Evolutionary conservation across 2,888 invertebrate genomes (phyloP), one percentile per base, ranked within the genome.

Genomic region (Orthosia cruda): DNA sequence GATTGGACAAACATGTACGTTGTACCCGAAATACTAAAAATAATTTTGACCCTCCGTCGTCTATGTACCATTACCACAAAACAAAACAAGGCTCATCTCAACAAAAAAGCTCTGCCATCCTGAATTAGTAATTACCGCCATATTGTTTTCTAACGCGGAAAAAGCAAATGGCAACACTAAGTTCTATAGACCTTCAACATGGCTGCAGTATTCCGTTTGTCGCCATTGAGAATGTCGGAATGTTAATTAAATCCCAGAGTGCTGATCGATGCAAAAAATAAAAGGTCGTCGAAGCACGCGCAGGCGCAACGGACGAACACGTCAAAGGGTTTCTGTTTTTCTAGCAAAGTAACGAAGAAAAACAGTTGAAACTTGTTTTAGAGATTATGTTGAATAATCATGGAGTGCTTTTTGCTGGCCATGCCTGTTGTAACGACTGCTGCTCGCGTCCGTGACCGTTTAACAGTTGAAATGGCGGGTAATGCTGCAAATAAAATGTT

Each of bases 241-340:
- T 91, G 84, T 90, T 89, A 90, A 90, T 91, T 89, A 91, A 88
- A 89, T 86, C 87, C 84, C 71, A 61, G 68, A 65, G 78, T 63
- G 64, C n/a, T 80, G 74, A 83, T 83, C 65, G 72, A 74, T 77
- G 91, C 89, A 92, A 94, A 95, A 95, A 94, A 91, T 88, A 89
- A 95, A 95, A 95, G 94, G 94, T 95, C 94, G 93, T 57, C 77
- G 71, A 83, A 91, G 93, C 94, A 93, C 94, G 93, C 93, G 93
- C 94, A 93, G 93, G 93, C 92, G 94, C 83, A 83, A 75, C 83
- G 64, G 67, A 76, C 83, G 67, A 40, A 57, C 82, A 50, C 70
- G 78, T 78, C 74, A 81, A 84, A 83, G 81, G 84, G 84, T 71
- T 57, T 77, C 63, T 40, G 77, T 82, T 82, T 82, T 82, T 82